Conservation (phyloP, 2,888 invertebrate genomes). For the Noctua janthina region DNA sequence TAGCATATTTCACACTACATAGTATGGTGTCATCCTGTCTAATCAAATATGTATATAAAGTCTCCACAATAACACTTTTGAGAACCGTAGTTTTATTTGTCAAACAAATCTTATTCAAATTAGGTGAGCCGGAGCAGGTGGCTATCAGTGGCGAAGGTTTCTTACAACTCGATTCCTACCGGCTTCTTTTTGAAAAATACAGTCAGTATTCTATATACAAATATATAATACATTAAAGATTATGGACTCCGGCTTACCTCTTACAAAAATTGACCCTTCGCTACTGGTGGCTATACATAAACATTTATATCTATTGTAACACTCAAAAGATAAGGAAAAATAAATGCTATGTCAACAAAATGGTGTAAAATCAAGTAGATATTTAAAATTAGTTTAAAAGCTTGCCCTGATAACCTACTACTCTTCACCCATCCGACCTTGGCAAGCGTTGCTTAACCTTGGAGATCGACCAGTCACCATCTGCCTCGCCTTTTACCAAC, state of each 20-base stretch:
- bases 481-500: not conserved
- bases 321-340: slow-evolving; percentile 4
- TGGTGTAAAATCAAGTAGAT: not conserved
- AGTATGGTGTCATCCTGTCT: slow-evolving; percentile 23
- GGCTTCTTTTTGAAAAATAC: too few species aligned
- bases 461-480: too few species aligned
- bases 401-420: too few species aligned
- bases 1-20: slow-evolving; percentile 30
- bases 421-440: too few species aligned
- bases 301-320: not conserved
- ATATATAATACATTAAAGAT: too few species aligned
- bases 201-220: too few species aligned
- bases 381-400: too few species aligned
- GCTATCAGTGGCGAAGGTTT: not conserved
- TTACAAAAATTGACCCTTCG: too few species aligned
- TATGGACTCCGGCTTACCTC: too few species aligned
- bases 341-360: not conserved
- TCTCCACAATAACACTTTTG: slow-evolving; percentile 16
- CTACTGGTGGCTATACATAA: not conserved
- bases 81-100: slow-evolving; percentile 39
- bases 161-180: too few species aligned
- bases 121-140: slow-evolving; percentile 24
- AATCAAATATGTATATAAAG: slow-evolving; percentile 14
- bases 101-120: slow-evolving; percentile 46
- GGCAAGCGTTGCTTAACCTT: too few species aligned